Conservation (phyloP, 1,140 invertebrate genomes). For the Archegozetes longisetosus region DNA sequence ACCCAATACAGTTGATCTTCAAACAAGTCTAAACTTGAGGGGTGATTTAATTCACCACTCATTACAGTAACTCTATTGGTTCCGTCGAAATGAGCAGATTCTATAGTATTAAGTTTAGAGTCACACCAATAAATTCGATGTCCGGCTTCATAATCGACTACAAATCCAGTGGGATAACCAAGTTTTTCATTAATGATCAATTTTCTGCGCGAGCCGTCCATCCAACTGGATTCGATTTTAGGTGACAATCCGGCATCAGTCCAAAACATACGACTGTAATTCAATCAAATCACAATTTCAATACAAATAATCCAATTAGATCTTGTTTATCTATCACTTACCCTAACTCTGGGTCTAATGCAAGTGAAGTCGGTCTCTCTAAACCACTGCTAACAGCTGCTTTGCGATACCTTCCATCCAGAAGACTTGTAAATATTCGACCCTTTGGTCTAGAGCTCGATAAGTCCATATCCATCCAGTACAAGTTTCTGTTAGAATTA, state of each 20-base stretch:
- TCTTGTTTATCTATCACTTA: conserved; percentile 18
- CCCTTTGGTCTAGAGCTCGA: conserved; percentile 37
- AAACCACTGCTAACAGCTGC: conserved; percentile 46
- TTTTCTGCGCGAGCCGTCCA: conserved; percentile 76
- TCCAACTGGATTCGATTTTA: conserved; percentile 75
- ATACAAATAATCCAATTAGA: neutral
- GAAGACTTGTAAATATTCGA: conserved; percentile 64
- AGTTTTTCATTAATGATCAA: conserved; percentile 57
- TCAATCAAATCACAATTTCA: conserved; percentile 25
- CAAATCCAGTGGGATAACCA: conserved; percentile 64
- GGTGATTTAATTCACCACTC: conserved; percentile 38
- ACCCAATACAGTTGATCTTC: conserved; percentile 76
- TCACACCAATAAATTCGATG: conserved; percentile 90
- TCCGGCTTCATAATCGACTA: conserved; percentile 69
- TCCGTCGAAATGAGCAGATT: conserved; percentile 70
- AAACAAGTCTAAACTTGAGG: conserved; percentile 77
- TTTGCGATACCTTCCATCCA: conserved; percentile 71
- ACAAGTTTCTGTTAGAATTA: conserved; percentile 51
- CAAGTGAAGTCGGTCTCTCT: conserved; percentile 67
- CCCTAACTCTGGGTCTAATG: conserved; percentile 58
- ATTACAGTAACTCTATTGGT: conserved; percentile 41
- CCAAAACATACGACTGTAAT: conserved; percentile 64
- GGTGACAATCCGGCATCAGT: conserved; percentile 49
- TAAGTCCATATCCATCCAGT: conserved; percentile 76
- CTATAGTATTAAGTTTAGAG: conserved; percentile 79